Base-by-base conservation (phyloP, 1,140 invertebrate genomes). In the Sinonovacula constricta region DNA sequence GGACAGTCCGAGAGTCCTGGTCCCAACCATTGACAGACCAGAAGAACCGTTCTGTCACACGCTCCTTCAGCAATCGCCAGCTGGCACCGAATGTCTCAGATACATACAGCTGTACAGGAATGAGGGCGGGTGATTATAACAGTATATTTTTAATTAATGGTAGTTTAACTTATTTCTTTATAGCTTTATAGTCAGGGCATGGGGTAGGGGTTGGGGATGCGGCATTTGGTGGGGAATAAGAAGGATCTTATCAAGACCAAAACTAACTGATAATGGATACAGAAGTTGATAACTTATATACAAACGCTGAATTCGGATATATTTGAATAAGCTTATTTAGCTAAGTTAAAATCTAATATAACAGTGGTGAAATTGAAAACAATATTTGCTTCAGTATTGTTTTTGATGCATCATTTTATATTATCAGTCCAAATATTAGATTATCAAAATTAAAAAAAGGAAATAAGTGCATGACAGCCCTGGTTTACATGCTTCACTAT, bases 61-160 rank as follows among this genome's bases (percentile, higher is more conserved):
- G 94, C 72, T 93, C 92, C 79, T 95, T 93, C 54, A 95, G 92
- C 39, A 93, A 60, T 14, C 89, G 91, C 93, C 95, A 97, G 0
- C 92, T 93, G 79, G 92, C 88, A 1, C 96, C 95, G 85, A 94
- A 94, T 90, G 96, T 93, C 78, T 92, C 89, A 2, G 95, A 95
- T 51, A 95, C 87, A 92, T 94, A 96, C 14, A 97, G 89, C 95
- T 95, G 86, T 70, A 80, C 77, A 30, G 12, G 28, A 15, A 60
- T 28, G 2, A 60, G 1, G 30, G 15, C 3, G 15, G 7, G 7
- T 22, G 10, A 22, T 28, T 12, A 22, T n/a, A 60, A 3, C 30
- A 24, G 12, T 60, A n/a, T 3, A 2, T 60, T 2, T 31, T 60
- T 60, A 24, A 24, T 28, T 28, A 5, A 26, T 24, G 22, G 30